Percentiles rank a stretch among this genome's conserved stretches.
Evolutionary conservation across 2,888 invertebrate genomes (phyloP).

Genomic region (Dastarcus helophoroides): DNA sequence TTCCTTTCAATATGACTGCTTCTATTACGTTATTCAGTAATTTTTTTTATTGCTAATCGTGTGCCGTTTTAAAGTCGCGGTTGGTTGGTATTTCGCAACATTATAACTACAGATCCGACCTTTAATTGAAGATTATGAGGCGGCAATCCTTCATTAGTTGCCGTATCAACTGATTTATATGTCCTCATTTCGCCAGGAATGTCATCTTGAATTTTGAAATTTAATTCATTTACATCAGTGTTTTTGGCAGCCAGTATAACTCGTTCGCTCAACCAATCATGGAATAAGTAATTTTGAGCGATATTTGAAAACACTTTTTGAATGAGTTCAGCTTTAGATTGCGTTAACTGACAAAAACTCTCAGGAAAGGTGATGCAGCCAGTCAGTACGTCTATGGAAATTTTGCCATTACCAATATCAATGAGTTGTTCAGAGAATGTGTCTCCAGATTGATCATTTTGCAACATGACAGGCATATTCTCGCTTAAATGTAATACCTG

Average conservation of each 20-base stretch:
- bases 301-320: constrained; percentile 25
- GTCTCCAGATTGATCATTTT: constrained; percentile 18
- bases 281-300: constrained; percentile 20
- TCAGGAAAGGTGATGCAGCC: constrained; percentile 21
- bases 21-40: constrained; percentile 13
- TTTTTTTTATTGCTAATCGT: constrained; percentile 13
- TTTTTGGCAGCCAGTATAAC: constrained; percentile 26
- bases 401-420: constrained; percentile 23
- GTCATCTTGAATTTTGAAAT: constrained; percentile 11
- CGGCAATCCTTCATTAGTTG: constrained; percentile 7
- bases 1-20: constrained; percentile 14
- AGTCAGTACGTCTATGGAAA: constrained; percentile 18
- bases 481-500: constrained; percentile 15
- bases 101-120: constrained; percentile 22
- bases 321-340: constrained; percentile 21
- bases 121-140: constrained; percentile 21
- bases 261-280: constrained; percentile 12
- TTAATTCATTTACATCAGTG: constrained; percentile 14
- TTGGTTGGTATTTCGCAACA: constrained; percentile 26
- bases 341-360: constrained; percentile 20
- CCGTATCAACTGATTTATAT: constrained; percentile 9
- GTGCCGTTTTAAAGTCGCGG: constrained; percentile 22
- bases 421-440: constrained; percentile 22
- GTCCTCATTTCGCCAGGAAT: constrained; percentile 4
- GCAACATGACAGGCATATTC: constrained; percentile 19